phyloP scores from a whole-genome alignment of 1,140 invertebrate genomes.

The Drosophila tropicalis region DNA sequence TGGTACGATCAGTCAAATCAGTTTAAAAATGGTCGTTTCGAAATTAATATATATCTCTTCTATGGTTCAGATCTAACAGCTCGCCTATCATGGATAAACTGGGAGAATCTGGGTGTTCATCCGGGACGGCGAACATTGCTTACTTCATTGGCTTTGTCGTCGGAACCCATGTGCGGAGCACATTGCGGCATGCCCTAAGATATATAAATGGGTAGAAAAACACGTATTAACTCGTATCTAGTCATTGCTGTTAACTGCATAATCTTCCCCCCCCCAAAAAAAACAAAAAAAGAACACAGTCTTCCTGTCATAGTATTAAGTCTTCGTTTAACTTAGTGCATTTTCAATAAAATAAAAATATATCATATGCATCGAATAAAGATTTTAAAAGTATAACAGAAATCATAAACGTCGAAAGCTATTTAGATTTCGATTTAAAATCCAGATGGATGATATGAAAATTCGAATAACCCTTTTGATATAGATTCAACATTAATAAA shows the following conservation, averaged over 20 bases:
- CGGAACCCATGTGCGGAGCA: constrained; percentile 87
- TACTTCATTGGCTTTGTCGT: constrained; percentile 91
- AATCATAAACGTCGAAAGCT: no score
- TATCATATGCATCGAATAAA: neutral
- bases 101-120: constrained; percentile 98
- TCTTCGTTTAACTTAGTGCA: neutral
- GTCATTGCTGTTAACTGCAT: neutral
- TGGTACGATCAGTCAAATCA: constrained; percentile 86
- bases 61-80: constrained; percentile 95
- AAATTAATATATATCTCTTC: neutral
- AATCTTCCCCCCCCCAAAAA: neutral
- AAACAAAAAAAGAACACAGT: neutral
- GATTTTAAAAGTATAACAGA: neutral
- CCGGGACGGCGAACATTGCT: constrained; percentile 92
- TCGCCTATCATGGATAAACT: constrained; percentile 98
- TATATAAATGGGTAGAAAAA: neutral
- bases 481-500: no score
- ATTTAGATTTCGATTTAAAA: no score
- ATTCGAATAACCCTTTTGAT: neutral
- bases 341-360: neutral
- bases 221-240: constrained; percentile 15
- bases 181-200: constrained; percentile 64
- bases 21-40: neutral
- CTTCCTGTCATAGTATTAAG: neutral
- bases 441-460: no score